Percentiles rank a stretch among this genome's conserved stretches.
Evolutionary conservation across 2,888 invertebrate species (phyloP).

Genomic region (Chrysolina oricalcia): DNA sequence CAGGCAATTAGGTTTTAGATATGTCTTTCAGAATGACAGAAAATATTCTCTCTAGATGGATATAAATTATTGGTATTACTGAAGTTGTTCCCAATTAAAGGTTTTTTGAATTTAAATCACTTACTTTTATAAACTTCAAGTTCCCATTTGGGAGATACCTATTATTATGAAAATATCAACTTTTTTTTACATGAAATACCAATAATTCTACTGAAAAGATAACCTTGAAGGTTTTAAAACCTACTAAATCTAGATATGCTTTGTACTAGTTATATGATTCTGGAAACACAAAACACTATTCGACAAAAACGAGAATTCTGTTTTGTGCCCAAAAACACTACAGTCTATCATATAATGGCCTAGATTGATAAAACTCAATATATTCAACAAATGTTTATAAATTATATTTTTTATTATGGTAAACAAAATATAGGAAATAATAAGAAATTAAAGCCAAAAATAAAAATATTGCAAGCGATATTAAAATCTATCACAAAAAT

Average conservation of each 20-base stretch:
- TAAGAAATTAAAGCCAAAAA: slow-evolving; percentile 41
- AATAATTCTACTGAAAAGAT: neutral
- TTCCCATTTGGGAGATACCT: no score
- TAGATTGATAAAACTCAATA: slow-evolving; percentile 41
- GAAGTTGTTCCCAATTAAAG: no score
- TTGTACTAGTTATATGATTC: neutral
- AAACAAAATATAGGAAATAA: slow-evolving; percentile 5
- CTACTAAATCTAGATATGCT: neutral
- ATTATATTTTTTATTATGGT: slow-evolving; percentile 7
- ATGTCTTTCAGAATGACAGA: no score
- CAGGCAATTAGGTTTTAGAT: no score
- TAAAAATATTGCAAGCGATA: slow-evolving; percentile 43
- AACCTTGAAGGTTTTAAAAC: neutral
- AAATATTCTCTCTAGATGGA: no score
- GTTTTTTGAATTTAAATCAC: no score
- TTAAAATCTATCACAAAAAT: slow-evolving; percentile 39
- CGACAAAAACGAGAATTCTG: neutral
- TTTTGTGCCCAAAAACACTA: slow-evolving; percentile 36
- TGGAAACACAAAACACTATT: neutral
- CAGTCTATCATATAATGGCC: slow-evolving; percentile 42
- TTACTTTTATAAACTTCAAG: no score
- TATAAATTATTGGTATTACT: no score
- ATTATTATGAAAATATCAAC: no score
- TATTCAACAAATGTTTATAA: slow-evolving; percentile 37
- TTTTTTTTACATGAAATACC: neutral